Percentiles rank a stretch among this genome's conserved stretches.
Evolutionary conservation across 1,140 invertebrate genomes (phyloP).

Genomic region (Drosophila repletoides): DNA sequence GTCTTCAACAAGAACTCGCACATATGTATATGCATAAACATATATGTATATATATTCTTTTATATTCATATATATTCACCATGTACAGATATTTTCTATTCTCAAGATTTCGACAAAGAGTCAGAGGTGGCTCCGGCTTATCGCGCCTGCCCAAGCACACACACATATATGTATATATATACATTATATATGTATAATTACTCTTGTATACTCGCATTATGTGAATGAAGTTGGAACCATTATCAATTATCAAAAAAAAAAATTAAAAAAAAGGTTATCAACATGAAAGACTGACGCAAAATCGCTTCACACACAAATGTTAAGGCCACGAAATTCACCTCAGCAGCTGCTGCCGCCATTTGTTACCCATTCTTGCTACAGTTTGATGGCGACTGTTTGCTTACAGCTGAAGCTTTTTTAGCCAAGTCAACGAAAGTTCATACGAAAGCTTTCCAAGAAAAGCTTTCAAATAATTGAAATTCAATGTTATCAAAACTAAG

Average conservation of each 20-base stretch:
- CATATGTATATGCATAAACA: background rate
- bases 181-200: background rate
- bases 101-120: conserved; percentile 7
- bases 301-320: conserved; percentile 13
- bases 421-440: conserved; percentile 49
- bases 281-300: conserved; percentile 1
- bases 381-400: conserved; percentile 19
- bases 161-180: background rate
- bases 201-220: conserved; percentile 8
- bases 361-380: conserved; percentile 19
- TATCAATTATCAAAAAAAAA: background rate
- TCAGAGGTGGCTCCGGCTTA: conserved; percentile 27
- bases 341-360: background rate
- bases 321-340: conserved; percentile 31
- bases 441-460: conserved; percentile 4
- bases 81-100: background rate
- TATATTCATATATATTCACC: background rate
- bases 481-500: too few species aligned
- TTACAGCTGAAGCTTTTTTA: conserved; percentile 55
- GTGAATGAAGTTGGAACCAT: conserved; percentile 20
- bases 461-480: background rate
- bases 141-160: background rate
- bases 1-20: conserved; percentile 34
- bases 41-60: conserved; percentile 11
- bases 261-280: conserved; percentile 17